A percentile compares a stretch with the other conserved stretches of the same genome.
phyloP scores from a whole-genome alignment of 2,888 invertebrate species.

The Escarpia spicata region DNA sequence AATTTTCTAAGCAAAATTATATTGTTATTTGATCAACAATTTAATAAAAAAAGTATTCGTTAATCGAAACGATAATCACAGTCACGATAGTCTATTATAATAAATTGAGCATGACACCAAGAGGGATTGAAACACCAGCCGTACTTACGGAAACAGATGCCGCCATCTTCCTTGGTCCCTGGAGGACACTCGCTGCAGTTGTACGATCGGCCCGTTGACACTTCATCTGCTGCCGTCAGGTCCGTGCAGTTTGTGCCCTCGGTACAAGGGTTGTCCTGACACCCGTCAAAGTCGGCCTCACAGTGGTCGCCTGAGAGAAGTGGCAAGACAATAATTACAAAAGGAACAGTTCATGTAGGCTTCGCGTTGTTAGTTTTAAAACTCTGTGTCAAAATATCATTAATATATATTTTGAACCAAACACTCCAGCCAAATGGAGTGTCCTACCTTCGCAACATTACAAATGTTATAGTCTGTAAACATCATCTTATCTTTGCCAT shows the following conservation, averaged over 20 bases:
- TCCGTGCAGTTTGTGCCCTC: slow-evolving; percentile 40
- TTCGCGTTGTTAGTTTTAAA: too few relatives aligned
- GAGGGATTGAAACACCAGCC: neutral
- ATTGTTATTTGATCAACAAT: neutral
- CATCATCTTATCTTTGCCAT: too few relatives aligned
- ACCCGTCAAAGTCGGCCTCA: slow-evolving; percentile 39
- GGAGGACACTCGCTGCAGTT: slow-evolving; percentile 30
- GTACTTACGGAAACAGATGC: slow-evolving; percentile 19
- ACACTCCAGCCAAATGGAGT: too few relatives aligned
- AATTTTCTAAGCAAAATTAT: neutral
- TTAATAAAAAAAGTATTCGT: neutral
- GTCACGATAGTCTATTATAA: neutral
- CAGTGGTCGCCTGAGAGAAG: slow-evolving; percentile 39
- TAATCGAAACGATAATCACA: neutral
- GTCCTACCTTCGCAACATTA: too few relatives aligned
- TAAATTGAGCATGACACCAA: neutral
- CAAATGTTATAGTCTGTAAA: too few relatives aligned
- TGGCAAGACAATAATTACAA: neutral
- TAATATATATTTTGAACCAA: too few relatives aligned
- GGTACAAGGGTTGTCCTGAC: slow-evolving; percentile 40
- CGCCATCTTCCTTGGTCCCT: slow-evolving; percentile 33
- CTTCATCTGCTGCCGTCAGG: slow-evolving; percentile 31
- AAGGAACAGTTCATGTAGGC: too few relatives aligned
- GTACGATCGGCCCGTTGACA: slow-evolving; percentile 20
- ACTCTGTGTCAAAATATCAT: too few relatives aligned